phyloP scores from a whole-genome alignment of 2,797 vertebrate species.

The Bradypodion ventrale region DNA sequence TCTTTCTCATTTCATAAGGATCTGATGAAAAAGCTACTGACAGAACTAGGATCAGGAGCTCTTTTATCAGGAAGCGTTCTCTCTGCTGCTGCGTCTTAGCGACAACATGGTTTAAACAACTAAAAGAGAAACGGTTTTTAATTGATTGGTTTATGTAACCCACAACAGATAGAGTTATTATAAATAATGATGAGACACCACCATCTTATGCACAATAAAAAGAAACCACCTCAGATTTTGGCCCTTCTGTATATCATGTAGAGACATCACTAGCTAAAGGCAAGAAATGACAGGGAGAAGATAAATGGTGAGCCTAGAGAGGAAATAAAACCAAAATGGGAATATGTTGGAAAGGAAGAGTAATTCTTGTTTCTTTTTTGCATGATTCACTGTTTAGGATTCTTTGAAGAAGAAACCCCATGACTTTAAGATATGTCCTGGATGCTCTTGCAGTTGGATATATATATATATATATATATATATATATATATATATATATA shows the following conservation, averaged over 20 bases:
- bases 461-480: neutral
- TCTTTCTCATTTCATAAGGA: neutral
- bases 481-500: neutral
- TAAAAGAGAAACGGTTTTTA: neutral
- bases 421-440: neutral
- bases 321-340: neutral
- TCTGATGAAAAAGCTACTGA: neutral
- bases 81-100: neutral
- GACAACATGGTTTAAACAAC: neutral
- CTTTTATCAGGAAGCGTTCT: neutral
- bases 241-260: neutral
- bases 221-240: neutral
- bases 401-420: neutral
- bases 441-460: neutral
- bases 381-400: neutral
- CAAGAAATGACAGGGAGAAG: neutral
- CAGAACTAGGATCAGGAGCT: neutral
- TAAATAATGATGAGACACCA: neutral
- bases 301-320: neutral
- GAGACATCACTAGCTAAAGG: neutral
- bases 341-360: neutral
- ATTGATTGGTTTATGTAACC: neutral
- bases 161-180: neutral
- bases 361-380: neutral
- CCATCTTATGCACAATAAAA: neutral